Percentiles rank a stretch among this genome's conserved stretches.
Evolutionary conservation across 1,140 invertebrate species (phyloP).

Genomic region (Scaptomyza montana): DNA sequence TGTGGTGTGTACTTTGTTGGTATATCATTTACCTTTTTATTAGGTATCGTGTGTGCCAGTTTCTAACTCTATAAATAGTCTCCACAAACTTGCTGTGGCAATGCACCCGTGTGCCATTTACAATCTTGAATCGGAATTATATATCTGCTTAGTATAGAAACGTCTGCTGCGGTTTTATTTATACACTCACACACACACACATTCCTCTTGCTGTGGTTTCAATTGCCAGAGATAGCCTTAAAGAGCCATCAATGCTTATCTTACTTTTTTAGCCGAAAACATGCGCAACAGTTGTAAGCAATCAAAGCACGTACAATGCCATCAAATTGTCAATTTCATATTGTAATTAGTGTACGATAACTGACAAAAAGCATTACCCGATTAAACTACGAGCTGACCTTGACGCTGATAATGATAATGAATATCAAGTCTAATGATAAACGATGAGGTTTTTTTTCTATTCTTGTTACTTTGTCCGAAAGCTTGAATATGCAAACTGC

Average conservation of each 20-base stretch:
- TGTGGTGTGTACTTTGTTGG: too few relatives aligned
- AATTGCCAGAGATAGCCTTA: neutral
- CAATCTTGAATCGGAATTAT: constrained; percentile 10
- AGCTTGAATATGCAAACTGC: constrained; percentile 2
- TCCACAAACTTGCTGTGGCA: constrained; percentile 51
- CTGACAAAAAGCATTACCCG: constrained; percentile 3
- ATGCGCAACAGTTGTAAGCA: constrained; percentile 12
- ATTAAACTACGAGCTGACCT: constrained; percentile 59
- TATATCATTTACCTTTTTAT: constrained; percentile 1
- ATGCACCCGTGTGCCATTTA: constrained; percentile 77
- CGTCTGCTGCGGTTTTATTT: constrained; percentile 37
- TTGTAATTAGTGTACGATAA: constrained; percentile 61
- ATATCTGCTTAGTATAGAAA: constrained; percentile 59
- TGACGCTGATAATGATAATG: constrained; percentile 39
- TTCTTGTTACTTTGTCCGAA: neutral
- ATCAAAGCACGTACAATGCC: constrained; percentile 56
- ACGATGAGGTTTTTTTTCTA: neutral
- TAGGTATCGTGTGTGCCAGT: constrained; percentile 30
- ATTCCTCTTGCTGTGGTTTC: constrained; percentile 2
- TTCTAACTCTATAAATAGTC: constrained; percentile 57
- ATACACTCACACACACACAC: constrained; percentile 32
- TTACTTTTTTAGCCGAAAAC: constrained; percentile 21
- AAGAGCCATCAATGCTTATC: constrained; percentile 26
- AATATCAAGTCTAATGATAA: constrained; percentile 36
- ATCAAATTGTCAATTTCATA: constrained; percentile 52